Evolutionary conservation across 1,140 invertebrate species (phyloP), one percentile per base, ranked within the genome.

Genomic region (Penaeus indicus): DNA sequence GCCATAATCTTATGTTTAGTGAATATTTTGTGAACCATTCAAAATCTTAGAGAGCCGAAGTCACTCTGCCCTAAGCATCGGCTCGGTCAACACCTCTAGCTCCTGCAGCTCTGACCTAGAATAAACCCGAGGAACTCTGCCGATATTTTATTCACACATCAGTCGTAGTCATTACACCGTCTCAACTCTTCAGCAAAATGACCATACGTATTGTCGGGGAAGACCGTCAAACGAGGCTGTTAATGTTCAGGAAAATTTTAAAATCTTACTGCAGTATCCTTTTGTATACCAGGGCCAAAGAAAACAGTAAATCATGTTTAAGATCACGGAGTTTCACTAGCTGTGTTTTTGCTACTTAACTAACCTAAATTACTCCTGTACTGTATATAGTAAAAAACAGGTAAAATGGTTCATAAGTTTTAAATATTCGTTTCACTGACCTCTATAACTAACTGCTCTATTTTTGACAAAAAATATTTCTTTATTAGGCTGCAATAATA

Each of bases 191-290:
- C 38, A 42, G 38, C 38, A 42, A 42, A 42, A 85, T n/a, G 1
- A 80, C 38, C 75, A 80, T 42, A 83, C 47, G 63, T 47, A 69
- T 3, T 83, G 42, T 84, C 78, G 0, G 25, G 81, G 82, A 85
- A 88, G 63, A 54, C 62, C 22, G 54, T 19, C 63, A 16, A 86
- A 89, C 64, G 88, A 87, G 42, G 82, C 81, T 83, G 61, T 22
- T n/a, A 22, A 89, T 87, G 87, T 86, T 27, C n/a, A 89, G 87
- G 32, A 4, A 42, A 42, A 42, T 42, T 4, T 63, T 88, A 69
- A 88, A 62, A 88, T 63, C n/a, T 84, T 89, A 61, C 54, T 85
- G 38, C 78, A 83, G 11, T 38, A 89, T 85, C 82, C 82, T 86
- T 89, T 77, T 64, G 64, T 89, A 47, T 78, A 86, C 67, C 86